Evolutionary conservation across 2,113 vertebrate genomes (phyloP).

Genomic region (Oryctolagus cuniculus): mOryCun1.1 NC_091438.1:58320501-58321000

Average conservation of each 20-base stretch:
- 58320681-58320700: slow-evolving; percentile 65
- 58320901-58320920: background rate
- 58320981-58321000: background rate
- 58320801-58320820: too few species aligned
- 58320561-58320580: slow-evolving; percentile 47
- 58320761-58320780: background rate
- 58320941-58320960: background rate
- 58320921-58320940: background rate
- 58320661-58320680: slow-evolving; percentile 72
- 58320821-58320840: background rate
- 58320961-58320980: background rate
- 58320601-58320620: slow-evolving; percentile 48
- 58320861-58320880: background rate
- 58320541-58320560: background rate
- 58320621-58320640: slow-evolving; percentile 61
- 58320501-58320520: background rate
- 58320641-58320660: slow-evolving; percentile 55
- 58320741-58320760: fast-evolving
- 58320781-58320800: too few species aligned
- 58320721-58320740: background rate
- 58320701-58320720: background rate
- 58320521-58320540: background rate
- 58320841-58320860: slow-evolving; percentile 1
- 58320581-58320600: slow-evolving; percentile 42
- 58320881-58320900: background rate